phyloP scores from a whole-genome alignment of 2,888 invertebrate species.

The Zhuqinia jingwanae region DNA sequence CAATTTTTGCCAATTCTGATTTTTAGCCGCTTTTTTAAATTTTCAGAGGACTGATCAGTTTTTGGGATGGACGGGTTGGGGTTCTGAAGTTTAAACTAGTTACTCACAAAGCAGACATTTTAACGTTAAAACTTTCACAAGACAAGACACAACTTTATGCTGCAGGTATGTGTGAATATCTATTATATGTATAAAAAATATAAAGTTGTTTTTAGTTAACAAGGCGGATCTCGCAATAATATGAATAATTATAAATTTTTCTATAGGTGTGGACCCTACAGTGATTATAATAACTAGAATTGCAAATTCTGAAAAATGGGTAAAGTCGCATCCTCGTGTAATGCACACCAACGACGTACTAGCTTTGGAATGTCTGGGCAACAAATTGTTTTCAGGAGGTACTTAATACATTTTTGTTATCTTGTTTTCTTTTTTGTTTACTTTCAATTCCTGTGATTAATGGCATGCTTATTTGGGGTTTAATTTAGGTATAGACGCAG shows the following conservation, averaged over 20 bases:
- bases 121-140: conserved; percentile 87
- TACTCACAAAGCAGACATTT: conserved; percentile 91
- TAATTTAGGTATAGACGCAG: conserved; percentile 77
- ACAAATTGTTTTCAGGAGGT: conserved; percentile 89
- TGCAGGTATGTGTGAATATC: conserved; percentile 84
- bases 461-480: neutral
- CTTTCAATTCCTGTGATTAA: neutral
- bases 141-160: conserved; percentile 88
- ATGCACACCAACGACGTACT: conserved; percentile 95
- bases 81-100: conserved; percentile 89
- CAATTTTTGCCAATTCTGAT: neutral
- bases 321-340: conserved; percentile 88
- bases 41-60: conserved; percentile 87
- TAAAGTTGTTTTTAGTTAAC: no score
- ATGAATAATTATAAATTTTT: no score
- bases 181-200: no score
- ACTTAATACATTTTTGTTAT: no score
- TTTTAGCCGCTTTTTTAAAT: neutral
- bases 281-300: conserved; percentile 89
- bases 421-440: no score
- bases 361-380: conserved; percentile 85
- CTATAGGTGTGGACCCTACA: conserved; percentile 88
- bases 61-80: conserved; percentile 93
- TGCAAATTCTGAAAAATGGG: conserved; percentile 87
- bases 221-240: no score